Evolutionary conservation across 2,797 vertebrate species (phyloP), one percentile per base, ranked within the genome.

Genomic region (Gymnoscopelus microlampas): DNA sequence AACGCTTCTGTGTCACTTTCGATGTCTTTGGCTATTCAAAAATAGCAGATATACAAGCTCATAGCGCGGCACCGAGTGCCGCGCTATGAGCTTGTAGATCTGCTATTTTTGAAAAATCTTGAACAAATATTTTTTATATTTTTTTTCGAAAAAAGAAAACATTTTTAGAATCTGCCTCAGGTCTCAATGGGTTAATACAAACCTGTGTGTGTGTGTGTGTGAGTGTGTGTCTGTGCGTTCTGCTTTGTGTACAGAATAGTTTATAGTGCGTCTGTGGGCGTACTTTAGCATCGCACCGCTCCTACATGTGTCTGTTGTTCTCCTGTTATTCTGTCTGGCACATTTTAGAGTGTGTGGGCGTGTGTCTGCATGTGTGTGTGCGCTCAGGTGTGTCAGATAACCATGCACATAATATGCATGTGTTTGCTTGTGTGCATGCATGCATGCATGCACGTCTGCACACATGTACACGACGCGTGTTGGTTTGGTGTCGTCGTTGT

Each of bases 221-320:
- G 23, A 39, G 15, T 53, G 48, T 51, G 29, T 11, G 23, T 51
- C 23, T 55, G 11, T 7, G 63, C 11, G 32, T 19, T 14, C n/a
- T 19, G 9, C 23, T 6, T 32, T 48, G 57, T 69, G 47, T n/a
- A n/a, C 73, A 49, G 5, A 67, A 69, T 78, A n/a, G 63, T 67
- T 78, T 74, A 13, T 73, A n/a, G 63, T 65, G 66, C 67, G 77
- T 82, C 66, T 81, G 72, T 80, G 79, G 71, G 76, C 71, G 68
- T 55, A 44, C 63, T 85, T 66, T 63, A 60, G 12, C 11, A 50
- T 50, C 14, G 49, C 14, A 14, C 19, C 79, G 62, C 53, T 49
- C 57, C 55, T 53, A 4, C 7, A 19, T 53, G 53, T 53, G n/a
- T 44, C 12, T 49, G 3, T 0, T 60, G 15, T 49, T 8, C n/a